Evolutionary conservation across 2,888 invertebrate species (phyloP), one percentile per base, ranked within the genome.

Genomic region (Andrena dorsata): DNA sequence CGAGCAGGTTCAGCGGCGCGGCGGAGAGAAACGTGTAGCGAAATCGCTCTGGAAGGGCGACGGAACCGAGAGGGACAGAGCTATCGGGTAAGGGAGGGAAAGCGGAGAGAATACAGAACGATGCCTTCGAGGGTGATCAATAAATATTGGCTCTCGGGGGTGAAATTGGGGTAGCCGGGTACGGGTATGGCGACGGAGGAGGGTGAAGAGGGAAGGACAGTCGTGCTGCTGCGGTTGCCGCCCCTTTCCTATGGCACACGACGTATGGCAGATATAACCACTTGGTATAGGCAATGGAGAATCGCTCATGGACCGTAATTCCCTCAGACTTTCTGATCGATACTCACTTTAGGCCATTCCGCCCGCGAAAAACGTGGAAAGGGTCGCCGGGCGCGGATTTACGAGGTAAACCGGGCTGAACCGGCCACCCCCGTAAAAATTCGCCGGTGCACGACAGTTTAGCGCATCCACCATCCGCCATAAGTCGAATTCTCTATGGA

Each of bases 151-250:
- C 91, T 92, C 92, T 92, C 90, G 90, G 91, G 92, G 90, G 92
- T 90, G 89, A 91, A 90, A 91, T 90, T 90, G 90, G 90, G 88
- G 88, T 87, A 88, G 90, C 88, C 77, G 89, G 84, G 70, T 82
- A 76, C 66, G 86, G 81, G 63, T 61, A 84, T 70, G 88, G 71
- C 71, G 85, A 79, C 73, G 85, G 83, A 47, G 83, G 86, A 47
- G 83, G 86, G 74, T 63, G 86, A 87, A 87, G 89, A 89, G 86
- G 86, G 86, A 87, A 87, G 92, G 91, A 92, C 91, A 92, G 90
- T 92, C 91, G 90, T 91, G 92, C 91, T 93, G 93, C 92, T 94
- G 94, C 90, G 92, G 94, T 93, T 93, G 93, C 93, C 93, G 91
- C 94, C 94, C 92, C 92, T 91, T 91, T 90, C 87, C 90, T 86